Evolutionary conservation across 2,888 invertebrate genomes (phyloP), one percentile per base, ranked within the genome.

Genomic region (Ochropacha duplaris): DNA sequence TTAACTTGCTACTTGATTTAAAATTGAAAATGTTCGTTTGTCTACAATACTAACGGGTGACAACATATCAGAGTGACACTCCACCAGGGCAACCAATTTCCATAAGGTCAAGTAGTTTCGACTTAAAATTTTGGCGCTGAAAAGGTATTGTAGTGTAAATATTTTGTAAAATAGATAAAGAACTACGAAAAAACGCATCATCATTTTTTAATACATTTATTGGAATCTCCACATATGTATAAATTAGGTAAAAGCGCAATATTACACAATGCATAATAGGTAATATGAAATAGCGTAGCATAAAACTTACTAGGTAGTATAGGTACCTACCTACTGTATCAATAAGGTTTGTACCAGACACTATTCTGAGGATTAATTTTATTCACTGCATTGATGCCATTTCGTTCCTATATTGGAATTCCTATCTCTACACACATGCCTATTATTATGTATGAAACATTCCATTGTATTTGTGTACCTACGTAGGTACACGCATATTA

Each of bases 381-480:
- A 66, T 66, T 66, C 59, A 63, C 56, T 66, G 68, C 65, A 58
- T 71, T 57, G 57, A 55, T 68, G 72, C 71, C 63, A 75, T 78
- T 71, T 62, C 64, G 44, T 19, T 68, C 59, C 57, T 68, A 72
- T 79, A 80, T 77, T 81, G 75, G 72, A 79, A 81, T 81, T 78
- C 79, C 70, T 70, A 59, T 60, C 65, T 67, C 52, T 51, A 60
- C 60, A 60, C 57, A 60, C 59, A 61, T 59, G 57, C 26, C 51
- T 51, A 26, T 50, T 64, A 65, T 54, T 61, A 62, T 56, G 54
- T 56, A 61, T 55, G 52, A 44, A 39, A 51, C 54, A 63, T 64
- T 64, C 60, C 57, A 22, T 6, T 9, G 22, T 52, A 52, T 52
- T 34, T 34, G 12, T 22, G 22, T 11, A 34, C 31, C 22, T 12